Conservation (phyloP, 2,113 vertebrate species). For the Vidua chalybeata region DNA sequence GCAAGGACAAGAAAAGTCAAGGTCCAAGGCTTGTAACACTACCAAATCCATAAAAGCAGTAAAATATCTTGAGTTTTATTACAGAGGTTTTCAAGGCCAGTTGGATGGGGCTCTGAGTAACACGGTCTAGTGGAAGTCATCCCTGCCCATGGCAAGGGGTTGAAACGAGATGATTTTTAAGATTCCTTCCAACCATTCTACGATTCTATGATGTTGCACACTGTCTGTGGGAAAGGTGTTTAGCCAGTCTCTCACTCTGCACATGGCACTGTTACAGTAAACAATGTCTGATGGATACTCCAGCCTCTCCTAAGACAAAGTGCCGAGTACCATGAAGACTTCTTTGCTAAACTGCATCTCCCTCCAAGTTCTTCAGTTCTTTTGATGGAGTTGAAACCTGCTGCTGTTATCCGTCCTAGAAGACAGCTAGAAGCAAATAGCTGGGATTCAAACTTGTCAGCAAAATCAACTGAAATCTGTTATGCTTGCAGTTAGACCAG, state of each 20-base stretch:
- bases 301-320: neutral
- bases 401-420: neutral
- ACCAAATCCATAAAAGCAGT: neutral
- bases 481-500: neutral
- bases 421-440: neutral
- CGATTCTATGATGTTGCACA: accelerated
- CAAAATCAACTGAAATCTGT: neutral
- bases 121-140: too few species aligned
- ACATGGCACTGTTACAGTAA: neutral
- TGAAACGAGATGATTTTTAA: neutral
- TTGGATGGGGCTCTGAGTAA: neutral
- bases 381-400: neutral
- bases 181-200: neutral
- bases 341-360: neutral
- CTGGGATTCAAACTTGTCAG: neutral
- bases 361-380: neutral
- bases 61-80: neutral
- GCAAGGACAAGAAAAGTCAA: neutral
- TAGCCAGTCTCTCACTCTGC: neutral
- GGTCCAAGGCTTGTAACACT: neutral
- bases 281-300: neutral
- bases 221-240: neutral
- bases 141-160: neutral
- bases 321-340: neutral
- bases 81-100: neutral